Conservation (phyloP, 2,888 invertebrate genomes). For the Drosophila anomelani region DNA sequence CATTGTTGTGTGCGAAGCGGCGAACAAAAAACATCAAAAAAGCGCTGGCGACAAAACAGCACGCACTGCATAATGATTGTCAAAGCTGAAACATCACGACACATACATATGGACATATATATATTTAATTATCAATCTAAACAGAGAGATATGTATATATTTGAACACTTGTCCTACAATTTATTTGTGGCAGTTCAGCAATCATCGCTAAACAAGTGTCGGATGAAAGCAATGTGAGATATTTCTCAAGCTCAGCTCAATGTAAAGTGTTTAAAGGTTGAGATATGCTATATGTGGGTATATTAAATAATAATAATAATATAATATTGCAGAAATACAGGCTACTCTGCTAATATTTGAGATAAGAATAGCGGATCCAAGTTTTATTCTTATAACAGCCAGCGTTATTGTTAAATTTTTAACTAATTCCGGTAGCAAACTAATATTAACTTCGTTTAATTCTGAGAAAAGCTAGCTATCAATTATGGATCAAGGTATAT, state of each 20-base stretch:
- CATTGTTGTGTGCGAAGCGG: constrained; percentile 43
- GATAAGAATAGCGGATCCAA: too few relatives aligned
- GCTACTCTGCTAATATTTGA: background rate
- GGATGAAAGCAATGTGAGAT: background rate
- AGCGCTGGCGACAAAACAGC: constrained; percentile 44
- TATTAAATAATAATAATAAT: too few relatives aligned
- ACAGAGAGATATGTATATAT: constrained; percentile 11
- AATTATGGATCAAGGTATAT: too few relatives aligned
- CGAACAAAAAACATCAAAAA: constrained; percentile 51
- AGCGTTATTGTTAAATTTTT: too few relatives aligned
- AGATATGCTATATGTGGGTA: too few relatives aligned
- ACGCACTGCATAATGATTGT: constrained; percentile 71
- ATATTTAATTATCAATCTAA: constrained; percentile 28
- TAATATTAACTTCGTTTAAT: too few relatives aligned
- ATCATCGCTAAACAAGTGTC: background rate
- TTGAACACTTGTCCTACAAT: constrained; percentile 33
- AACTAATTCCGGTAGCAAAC: too few relatives aligned
- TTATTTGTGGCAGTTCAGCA: constrained; percentile 20
- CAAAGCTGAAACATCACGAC: constrained; percentile 23
- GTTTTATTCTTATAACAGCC: too few relatives aligned
- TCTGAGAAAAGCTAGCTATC: too few relatives aligned
- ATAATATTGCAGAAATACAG: background rate
- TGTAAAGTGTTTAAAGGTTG: background rate
- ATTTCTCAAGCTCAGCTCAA: background rate
- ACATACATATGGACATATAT: constrained; percentile 4